Evolutionary conservation across 2,113 vertebrate genomes (phyloP).

Genomic region (Silurus asotus): DNA sequence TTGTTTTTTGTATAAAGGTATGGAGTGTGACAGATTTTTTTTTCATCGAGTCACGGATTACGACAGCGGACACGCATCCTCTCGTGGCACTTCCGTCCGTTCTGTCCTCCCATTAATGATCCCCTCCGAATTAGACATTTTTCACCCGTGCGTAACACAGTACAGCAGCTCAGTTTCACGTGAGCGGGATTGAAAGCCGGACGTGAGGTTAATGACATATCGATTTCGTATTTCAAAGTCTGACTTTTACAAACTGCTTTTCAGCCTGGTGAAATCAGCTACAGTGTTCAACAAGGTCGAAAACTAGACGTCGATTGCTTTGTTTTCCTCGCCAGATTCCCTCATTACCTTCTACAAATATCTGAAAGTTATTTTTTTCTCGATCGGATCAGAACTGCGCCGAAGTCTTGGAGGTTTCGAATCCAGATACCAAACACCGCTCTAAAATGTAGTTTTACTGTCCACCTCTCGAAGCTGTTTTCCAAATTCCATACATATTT

Average conservation of each 20-base stretch:
- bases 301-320: slow-evolving; percentile 12
- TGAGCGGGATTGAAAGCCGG: neutral
- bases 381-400: too few species aligned
- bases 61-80: slow-evolving; percentile 6
- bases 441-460: too few species aligned
- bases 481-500: too few species aligned
- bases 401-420: too few species aligned
- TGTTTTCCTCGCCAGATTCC: neutral
- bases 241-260: neutral
- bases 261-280: neutral
- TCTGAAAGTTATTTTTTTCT: neutral
- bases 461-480: too few species aligned
- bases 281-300: neutral
- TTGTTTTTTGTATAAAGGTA: neutral
- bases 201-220: neutral
- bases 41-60: slow-evolving; percentile 19
- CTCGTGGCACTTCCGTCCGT: neutral
- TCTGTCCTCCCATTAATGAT: neutral
- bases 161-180: neutral
- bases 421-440: too few species aligned
- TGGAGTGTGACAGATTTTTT: slow-evolving; percentile 19
- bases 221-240: slow-evolving; percentile 2
- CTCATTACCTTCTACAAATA: neutral
- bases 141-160: neutral
- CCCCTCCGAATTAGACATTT: neutral